A percentile compares a stretch with the other conserved stretches of the same genome.
These are phyloP conservation scores for Leguminivora glycinivorella DNA, from an alignment of 1,140 invertebrate species.

Conservation along the genomic window DNA sequence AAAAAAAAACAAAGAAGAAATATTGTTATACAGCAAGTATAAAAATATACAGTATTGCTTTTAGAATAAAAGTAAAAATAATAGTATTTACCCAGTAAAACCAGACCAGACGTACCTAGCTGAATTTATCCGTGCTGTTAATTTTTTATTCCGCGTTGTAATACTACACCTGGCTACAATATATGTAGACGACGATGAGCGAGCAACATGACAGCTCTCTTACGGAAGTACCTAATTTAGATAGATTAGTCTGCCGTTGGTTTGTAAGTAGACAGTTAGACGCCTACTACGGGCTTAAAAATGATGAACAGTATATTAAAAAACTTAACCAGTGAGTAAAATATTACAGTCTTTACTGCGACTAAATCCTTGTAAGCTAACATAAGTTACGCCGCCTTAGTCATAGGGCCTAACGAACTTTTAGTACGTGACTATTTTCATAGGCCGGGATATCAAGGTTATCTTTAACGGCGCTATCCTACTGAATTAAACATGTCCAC, in stretches of 20 bases:
- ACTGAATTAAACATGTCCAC: conserved; percentile 7
- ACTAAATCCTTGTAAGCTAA: not conserved
- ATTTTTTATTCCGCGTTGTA: not conserved
- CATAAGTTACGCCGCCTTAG: not conserved
- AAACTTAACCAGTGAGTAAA: not conserved
- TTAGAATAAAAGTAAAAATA: no score
- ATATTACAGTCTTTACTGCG: not conserved
- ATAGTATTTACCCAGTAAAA: no score
- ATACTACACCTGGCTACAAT: not conserved
- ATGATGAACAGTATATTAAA: no score
- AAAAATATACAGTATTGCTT: no score
- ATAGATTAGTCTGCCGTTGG: not conserved
- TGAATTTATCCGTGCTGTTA: no score
- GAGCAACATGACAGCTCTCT: not conserved
- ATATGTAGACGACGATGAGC: not conserved
- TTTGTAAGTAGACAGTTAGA: not conserved
- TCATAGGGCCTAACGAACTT: not conserved
- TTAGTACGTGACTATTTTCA: conserved; percentile 15
- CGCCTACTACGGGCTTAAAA: not conserved
- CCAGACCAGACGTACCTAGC: not conserved
- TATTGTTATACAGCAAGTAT: no score
- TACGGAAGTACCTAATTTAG: conserved; percentile 7
- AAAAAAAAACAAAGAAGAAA: no score
- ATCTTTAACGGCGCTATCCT: not conserved
- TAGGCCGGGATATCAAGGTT: not conserved